Conservation (phyloP, 2,113 vertebrate genomes). For the Candoia aspera region DNA sequence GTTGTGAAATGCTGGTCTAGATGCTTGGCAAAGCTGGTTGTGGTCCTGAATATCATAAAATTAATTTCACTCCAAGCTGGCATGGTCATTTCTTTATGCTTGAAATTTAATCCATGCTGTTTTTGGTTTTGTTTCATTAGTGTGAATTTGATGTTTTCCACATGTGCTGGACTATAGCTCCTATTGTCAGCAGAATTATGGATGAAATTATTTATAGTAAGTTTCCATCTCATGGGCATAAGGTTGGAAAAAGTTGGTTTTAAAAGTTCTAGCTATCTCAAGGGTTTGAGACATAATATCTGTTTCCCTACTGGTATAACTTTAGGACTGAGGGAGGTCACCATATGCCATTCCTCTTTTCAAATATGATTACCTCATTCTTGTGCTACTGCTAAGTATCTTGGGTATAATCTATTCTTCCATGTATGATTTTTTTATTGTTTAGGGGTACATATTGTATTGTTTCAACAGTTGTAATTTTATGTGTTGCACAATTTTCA, state of each 20-base stretch:
- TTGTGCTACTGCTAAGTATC: conserved; percentile 46
- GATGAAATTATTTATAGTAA: background rate
- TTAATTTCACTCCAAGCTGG: background rate
- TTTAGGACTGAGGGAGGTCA: background rate
- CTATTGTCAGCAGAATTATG: background rate
- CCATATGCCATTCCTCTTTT: conserved; percentile 14
- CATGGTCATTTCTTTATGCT: conserved; percentile 23
- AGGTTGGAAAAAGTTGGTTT: background rate
- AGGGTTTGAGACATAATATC: conserved; percentile 16
- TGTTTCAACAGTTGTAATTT: conserved; percentile 45
- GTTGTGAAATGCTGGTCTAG: no score
- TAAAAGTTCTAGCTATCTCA: background rate
- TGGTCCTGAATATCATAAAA: no score
- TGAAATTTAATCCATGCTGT: background rate
- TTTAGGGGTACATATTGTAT: background rate
- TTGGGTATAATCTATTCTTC: conserved; percentile 27
- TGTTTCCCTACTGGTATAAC: background rate
- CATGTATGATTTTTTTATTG: background rate
- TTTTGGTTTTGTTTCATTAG: conserved; percentile 15
- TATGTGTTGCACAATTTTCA: conserved; percentile 51
- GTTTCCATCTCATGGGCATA: background rate
- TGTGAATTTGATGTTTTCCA: background rate
- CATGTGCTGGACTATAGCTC: background rate
- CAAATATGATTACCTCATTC: conserved; percentile 11
- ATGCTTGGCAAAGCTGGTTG: no score